These are phyloP conservation scores for Hemitrygon akajei DNA, from an alignment of 2,797 vertebrate genomes.

Conservation along the genomic window DNA sequence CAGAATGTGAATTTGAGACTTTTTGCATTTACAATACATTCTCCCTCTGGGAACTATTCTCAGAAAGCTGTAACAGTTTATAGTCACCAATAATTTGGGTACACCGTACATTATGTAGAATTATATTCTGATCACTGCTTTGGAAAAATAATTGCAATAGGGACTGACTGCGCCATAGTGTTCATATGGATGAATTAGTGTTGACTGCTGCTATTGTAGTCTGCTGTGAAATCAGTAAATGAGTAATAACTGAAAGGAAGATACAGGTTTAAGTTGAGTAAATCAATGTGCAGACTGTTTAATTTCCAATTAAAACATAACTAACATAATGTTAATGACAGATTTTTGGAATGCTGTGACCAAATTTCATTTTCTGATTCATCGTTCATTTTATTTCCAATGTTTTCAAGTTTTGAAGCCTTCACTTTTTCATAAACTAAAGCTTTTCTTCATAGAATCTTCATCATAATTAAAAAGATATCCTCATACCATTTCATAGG, in stretches of 20 bases:
- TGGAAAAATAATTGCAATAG: background rate
- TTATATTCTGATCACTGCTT: background rate
- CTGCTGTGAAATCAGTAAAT: background rate
- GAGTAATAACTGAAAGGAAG: background rate
- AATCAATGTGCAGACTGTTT: background rate
- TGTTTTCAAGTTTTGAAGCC: background rate
- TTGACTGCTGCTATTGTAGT: background rate
- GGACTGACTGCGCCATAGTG: background rate
- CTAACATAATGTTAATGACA: background rate
- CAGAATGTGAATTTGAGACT: background rate
- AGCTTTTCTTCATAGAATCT: conserved; percentile 18
- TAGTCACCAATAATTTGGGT: background rate
- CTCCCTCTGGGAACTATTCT: no score
- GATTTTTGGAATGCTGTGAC: conserved; percentile 26
- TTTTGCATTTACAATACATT: no score
- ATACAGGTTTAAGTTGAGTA: background rate
- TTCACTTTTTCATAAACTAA: conserved; percentile 4
- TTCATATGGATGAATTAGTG: background rate
- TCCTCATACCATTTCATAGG: conserved; percentile 18
- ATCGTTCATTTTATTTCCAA: conserved; percentile 23
- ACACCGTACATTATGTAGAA: background rate
- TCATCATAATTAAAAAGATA: background rate
- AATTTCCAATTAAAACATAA: conserved; percentile 21
- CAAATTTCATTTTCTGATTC: conserved; percentile 17
- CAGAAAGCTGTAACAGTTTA: background rate